phyloP scores from a whole-genome alignment of 2,113 vertebrate species.

The Paramormyrops kingsleyae region DNA sequence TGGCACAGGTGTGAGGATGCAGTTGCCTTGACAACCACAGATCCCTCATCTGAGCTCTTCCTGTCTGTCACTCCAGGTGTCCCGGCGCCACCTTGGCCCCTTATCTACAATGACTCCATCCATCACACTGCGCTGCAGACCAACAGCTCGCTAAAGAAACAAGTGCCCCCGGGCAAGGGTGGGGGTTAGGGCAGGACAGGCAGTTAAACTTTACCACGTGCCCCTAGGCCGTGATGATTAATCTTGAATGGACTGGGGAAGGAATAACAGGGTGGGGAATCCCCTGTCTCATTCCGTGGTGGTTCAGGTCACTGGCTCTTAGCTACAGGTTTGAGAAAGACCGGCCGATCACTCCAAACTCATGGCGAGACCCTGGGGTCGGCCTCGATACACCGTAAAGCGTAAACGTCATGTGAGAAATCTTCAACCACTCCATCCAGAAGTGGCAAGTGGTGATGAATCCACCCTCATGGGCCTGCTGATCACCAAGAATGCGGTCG shows the following conservation, averaged over 20 bases:
- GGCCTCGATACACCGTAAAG: background rate
- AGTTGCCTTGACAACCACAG: background rate
- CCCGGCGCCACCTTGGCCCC: background rate
- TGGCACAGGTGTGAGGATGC: background rate
- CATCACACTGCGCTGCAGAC: background rate
- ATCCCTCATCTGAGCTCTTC: background rate
- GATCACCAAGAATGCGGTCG: too few species aligned
- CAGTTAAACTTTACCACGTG: background rate
- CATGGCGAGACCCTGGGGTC: background rate
- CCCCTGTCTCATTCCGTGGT: background rate
- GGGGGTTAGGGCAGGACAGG: background rate
- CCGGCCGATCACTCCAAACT: background rate
- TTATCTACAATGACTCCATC: background rate
- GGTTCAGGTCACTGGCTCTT: background rate
- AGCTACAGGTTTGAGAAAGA: background rate
- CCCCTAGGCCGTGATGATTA: background rate
- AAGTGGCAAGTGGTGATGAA: background rate
- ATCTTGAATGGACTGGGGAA: background rate
- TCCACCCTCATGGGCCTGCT: background rate
- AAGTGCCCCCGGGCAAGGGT: background rate
- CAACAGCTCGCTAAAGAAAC: background rate
- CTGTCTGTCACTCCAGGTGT: background rate
- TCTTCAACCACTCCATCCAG: background rate
- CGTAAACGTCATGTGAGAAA: background rate
- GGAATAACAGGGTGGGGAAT: background rate